These are phyloP conservation scores for Troides helena DNA, from an alignment of 2,888 invertebrate species.

Conservation along the genomic window DNA sequence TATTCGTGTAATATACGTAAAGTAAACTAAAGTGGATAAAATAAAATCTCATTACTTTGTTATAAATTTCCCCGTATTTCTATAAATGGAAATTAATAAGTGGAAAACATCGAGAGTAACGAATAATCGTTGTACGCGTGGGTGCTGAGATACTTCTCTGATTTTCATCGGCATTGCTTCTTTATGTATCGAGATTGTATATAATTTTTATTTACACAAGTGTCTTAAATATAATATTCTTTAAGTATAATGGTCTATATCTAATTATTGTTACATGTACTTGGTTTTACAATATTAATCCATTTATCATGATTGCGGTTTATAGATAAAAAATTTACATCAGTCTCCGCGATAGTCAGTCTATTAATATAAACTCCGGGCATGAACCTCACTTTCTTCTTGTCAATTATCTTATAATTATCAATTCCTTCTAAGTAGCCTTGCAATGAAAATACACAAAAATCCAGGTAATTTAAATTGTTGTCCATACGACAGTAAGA, in stretches of 20 bases:
- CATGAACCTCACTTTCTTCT: constrained; percentile 6
- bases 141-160: constrained; percentile 10
- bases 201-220: neutral
- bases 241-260: neutral
- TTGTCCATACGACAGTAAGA: too few species aligned
- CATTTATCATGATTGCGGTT: neutral
- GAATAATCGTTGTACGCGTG: constrained; percentile 6
- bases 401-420: constrained; percentile 20
- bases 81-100: constrained; percentile 12
- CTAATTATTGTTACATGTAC: neutral
- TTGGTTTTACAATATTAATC: neutral
- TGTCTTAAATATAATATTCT: too few species aligned
- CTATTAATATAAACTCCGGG: constrained; percentile 25
- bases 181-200: neutral
- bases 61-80: neutral
- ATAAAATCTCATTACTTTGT: neutral
- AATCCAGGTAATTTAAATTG: neutral
- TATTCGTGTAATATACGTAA: neutral
- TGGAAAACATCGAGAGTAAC: constrained; percentile 3
- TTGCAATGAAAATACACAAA: constrained; percentile 6
- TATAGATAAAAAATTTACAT: neutral
- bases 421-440: constrained; percentile 11
- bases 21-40: neutral
- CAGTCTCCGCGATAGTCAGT: constrained; percentile 14
- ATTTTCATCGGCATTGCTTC: neutral